Conservation (phyloP, 2,797 vertebrate genomes). For the Pseudochirops cupreus region DNA sequence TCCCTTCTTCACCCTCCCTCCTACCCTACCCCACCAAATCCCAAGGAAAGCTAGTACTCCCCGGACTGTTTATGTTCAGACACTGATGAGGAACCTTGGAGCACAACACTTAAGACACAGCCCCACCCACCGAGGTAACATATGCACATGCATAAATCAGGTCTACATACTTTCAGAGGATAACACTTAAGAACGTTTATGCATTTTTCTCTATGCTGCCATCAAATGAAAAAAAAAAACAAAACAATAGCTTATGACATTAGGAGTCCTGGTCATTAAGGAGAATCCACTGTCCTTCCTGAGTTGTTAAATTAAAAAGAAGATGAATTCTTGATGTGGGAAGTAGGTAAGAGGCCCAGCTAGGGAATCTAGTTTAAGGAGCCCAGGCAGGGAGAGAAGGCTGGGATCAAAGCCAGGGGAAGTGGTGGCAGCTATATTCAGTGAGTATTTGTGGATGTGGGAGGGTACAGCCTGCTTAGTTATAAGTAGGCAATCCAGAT, state of each 20-base stretch:
- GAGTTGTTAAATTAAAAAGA: not conserved
- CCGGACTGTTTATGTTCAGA: not conserved
- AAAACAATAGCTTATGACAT: not conserved
- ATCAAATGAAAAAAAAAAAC: not conserved
- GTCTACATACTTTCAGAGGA: not conserved
- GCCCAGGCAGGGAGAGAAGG: not conserved
- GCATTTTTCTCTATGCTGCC: not conserved
- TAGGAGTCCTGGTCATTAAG: not conserved
- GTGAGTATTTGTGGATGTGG: rapidly evolving
- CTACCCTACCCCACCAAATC: not conserved
- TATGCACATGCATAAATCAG: not conserved
- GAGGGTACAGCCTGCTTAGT: not conserved
- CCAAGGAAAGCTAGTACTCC: not conserved
- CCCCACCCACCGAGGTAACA: rapidly evolving
- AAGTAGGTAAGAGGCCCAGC: not conserved
- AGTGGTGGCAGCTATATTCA: not conserved
- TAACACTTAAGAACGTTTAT: not conserved
- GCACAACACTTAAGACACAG: not conserved
- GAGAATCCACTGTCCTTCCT: not conserved
- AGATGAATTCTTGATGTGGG: no score
- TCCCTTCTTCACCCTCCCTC: not conserved
- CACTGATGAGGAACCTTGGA: not conserved
- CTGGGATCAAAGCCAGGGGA: not conserved
- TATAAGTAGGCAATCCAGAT: not conserved
- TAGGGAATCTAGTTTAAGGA: not conserved